Evolutionary conservation across 2,113 vertebrate species (phyloP), one percentile per base, ranked within the genome.

Genomic region (Thunnus maccoyii): DNA sequence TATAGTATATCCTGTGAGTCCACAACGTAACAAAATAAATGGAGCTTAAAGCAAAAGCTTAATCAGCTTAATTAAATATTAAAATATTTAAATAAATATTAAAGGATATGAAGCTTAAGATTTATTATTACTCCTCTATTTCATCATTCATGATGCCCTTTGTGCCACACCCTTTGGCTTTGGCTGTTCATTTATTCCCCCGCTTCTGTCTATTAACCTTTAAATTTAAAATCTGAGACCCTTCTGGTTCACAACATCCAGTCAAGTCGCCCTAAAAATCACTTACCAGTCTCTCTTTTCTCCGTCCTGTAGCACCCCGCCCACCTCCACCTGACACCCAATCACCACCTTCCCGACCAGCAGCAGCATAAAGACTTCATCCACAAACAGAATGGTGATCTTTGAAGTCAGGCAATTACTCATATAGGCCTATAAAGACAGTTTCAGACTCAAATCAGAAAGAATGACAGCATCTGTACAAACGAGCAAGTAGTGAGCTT

Each of bases 171-270:
- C 77, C 52, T 57, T 50, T 55, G 54, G 80, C 61, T 68, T 25
- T 5, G 46, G 74, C 50, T 56, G 5, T 25, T 60, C 22, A 54
- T 64, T 80, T 64, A 63, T 64, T 85, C 58, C 55, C 30, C 54
- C 1, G n/a, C 47, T 72, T 72, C 15, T 27, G 58, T 76, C 55
- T 65, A 81, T 84, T 82, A 81, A 84, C 67, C 54, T 84, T 76
- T 64, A 74, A 41, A 76, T 79, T 72, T 70, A 25, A 76, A 52
- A 62, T 30, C 17, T 5, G 3, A 65, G 51, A 1, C 6, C 9
- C 9, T 9, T 41, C 9, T 36, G 36, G 36, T 41, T 41, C 36
- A 41, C 36, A 41, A 41, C 36, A 41, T 41, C 36, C 67, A 67
- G 36, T 84, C 70, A 70, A 13, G 16, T 9, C 5, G 57, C 57